These are phyloP conservation scores for Bufo bufo DNA, from an alignment of 2,113 vertebrate species.

Conservation along the genomic window DNA sequence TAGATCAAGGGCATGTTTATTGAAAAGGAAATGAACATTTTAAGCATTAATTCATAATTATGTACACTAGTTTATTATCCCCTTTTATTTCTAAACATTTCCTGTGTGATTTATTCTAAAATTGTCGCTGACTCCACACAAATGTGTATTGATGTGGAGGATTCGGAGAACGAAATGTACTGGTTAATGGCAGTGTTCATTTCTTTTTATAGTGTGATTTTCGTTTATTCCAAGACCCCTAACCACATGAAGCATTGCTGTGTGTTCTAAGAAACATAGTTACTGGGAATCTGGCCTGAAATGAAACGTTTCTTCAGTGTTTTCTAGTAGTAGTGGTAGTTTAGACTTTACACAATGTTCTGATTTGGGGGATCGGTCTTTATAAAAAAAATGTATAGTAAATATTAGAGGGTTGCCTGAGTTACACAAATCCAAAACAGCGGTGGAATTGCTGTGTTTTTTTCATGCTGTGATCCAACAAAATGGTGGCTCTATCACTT, in stretches of 20 bases:
- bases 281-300: background rate
- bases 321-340: background rate
- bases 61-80: background rate
- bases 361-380: background rate
- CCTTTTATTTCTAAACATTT: background rate
- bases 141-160: slow-evolving; percentile 19
- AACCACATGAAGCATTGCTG: slow-evolving; percentile 1
- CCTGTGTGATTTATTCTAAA: background rate
- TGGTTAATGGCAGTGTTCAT: slow-evolving; percentile 15
- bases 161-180: slow-evolving; percentile 25
- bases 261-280: slow-evolving; percentile 11
- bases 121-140: background rate
- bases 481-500: no score
- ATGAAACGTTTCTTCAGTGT: background rate
- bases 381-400: no score
- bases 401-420: no score
- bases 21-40: background rate
- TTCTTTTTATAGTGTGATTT: slow-evolving; percentile 29
- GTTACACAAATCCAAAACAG: no score
- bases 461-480: no score
- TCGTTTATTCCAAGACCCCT: slow-evolving; percentile 13
- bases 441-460: no score
- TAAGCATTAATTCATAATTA: background rate
- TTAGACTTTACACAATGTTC: background rate
- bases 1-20: background rate